Base-by-base conservation (phyloP, 2,888 invertebrate species). In the Drosophila putrida region DNA sequence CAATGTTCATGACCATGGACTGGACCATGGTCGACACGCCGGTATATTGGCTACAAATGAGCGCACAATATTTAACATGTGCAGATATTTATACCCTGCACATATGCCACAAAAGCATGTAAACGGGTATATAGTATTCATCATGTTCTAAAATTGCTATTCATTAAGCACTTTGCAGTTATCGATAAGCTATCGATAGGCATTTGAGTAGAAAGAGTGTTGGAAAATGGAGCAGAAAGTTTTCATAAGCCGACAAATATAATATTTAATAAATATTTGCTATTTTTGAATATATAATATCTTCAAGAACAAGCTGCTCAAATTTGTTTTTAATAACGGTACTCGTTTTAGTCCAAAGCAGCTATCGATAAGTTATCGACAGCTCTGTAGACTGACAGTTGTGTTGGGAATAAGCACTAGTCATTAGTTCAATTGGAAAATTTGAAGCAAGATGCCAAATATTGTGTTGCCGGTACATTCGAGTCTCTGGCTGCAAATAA, bases 41-140 rank as follows among this genome's bases (percentile, higher is more conserved):
- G 20, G 36, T 15, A 54, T 49, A 67, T 53, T 60, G 59, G 59
- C 66, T 41, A 54, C 58, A 62, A 55, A 57, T 54, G 65, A 43
- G 58, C 39, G 27, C 47, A 38, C 15, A 70, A 39, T 62, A 67
- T 62, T 75, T 74, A 69, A 74, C 75, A 78, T 78, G 62, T 50
- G 43, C 36, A 36, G 49, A 58, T 69, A 69, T 62, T 69, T 78
- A 71, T 76, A 53, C 59, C 54, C 51, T 27, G 27, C 36, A 15
- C 3, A 13, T 27, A 46, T 46, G 47, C 27, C 36, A n/a, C 10
- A 11, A 9, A 35, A 8, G 8, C 9, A 39, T 33, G 10, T 8
- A 25, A 9, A 4, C n/a, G 27, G 27, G 44, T 44, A 44, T 44
- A 27, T 35, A 6, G 9, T 35, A 6, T 35, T 6, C 35, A 35